phyloP scores from a whole-genome alignment of 2,888 invertebrate species.

The Quadroppia sp. region DNA sequence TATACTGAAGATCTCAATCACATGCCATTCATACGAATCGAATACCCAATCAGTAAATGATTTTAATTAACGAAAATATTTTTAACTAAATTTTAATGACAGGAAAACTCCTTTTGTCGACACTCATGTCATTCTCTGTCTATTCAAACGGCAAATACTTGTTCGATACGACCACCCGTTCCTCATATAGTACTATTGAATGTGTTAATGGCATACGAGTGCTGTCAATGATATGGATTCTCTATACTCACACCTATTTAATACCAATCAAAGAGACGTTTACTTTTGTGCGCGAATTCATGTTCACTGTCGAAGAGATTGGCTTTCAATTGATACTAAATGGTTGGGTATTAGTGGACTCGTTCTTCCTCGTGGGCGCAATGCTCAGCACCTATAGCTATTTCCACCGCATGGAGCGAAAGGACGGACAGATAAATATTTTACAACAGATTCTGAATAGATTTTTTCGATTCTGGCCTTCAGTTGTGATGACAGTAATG shows the following conservation, averaged over 20 bases:
- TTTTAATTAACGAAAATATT: background rate
- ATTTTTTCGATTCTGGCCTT: constrained; percentile 46
- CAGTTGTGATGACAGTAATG: constrained; percentile 41
- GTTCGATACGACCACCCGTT: constrained; percentile 35
- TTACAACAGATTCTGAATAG: constrained; percentile 44
- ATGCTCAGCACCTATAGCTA: constrained; percentile 43
- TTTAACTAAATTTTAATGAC: background rate
- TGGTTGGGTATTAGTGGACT: constrained; percentile 47
- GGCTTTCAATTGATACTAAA: constrained; percentile 46
- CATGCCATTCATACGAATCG: background rate
- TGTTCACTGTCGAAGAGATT: constrained; percentile 41
- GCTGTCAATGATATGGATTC: constrained; percentile 46
- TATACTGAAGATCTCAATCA: background rate
- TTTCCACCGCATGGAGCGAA: constrained; percentile 41
- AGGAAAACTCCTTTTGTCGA: background rate
- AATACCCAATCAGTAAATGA: background rate
- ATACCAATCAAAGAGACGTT: constrained; percentile 42
- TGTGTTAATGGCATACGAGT: constrained; percentile 46
- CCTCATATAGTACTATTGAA: constrained; percentile 43
- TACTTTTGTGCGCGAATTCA: constrained; percentile 31
- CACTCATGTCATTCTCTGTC: constrained; percentile 38
- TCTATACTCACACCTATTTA: constrained; percentile 45
- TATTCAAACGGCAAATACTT: constrained; percentile 16
- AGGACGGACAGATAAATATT: constrained; percentile 44
- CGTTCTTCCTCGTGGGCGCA: constrained; percentile 47